Percentiles rank a stretch among this genome's conserved stretches.
Evolutionary conservation across 2,888 invertebrate genomes (phyloP).

Genomic region (Pharmacophagus antenor): DNA sequence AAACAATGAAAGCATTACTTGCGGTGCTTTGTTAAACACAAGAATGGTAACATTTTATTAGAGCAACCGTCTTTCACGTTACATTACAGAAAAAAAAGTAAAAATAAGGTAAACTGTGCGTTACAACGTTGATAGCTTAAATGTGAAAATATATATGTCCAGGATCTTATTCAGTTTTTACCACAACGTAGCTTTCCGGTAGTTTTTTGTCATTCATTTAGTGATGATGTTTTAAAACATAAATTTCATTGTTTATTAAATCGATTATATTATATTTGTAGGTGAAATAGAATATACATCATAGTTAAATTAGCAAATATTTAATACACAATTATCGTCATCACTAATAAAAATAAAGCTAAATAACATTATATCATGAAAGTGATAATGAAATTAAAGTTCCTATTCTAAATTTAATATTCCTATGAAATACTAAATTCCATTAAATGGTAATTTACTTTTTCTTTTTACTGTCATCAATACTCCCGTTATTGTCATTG

Average conservation of each 20-base stretch:
- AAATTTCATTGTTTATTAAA: conserved; percentile 17
- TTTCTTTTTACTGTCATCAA: conserved; percentile 11
- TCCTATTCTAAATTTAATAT: neutral
- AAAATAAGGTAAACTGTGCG: too few relatives aligned
- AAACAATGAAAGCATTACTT: conserved; percentile 8
- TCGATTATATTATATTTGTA: neutral
- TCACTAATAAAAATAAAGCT: neutral
- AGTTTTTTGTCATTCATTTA: too few relatives aligned
- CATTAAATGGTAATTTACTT: conserved; percentile 37
- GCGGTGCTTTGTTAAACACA: neutral
- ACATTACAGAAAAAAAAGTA: too few relatives aligned
- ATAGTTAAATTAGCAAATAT: conserved; percentile 5
- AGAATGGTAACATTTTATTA: neutral
- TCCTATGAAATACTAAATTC: conserved; percentile 19
- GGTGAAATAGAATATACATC: conserved; percentile 16
- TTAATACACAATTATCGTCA: neutral
- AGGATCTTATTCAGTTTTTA: too few relatives aligned
- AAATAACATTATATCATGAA: neutral
- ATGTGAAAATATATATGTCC: too few relatives aligned
- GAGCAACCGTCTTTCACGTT: neutral
- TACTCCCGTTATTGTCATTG: conserved; percentile 45
- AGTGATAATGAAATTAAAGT: neutral
- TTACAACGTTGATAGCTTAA: too few relatives aligned
- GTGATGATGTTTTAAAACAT: neutral
- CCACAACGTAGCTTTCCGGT: too few relatives aligned